A percentile compares a stretch with the other conserved stretches of the same genome.
These are phyloP conservation scores for Pandemis corylana DNA, from an alignment of 2,888 invertebrate genomes.

Conservation along the genomic window DNA sequence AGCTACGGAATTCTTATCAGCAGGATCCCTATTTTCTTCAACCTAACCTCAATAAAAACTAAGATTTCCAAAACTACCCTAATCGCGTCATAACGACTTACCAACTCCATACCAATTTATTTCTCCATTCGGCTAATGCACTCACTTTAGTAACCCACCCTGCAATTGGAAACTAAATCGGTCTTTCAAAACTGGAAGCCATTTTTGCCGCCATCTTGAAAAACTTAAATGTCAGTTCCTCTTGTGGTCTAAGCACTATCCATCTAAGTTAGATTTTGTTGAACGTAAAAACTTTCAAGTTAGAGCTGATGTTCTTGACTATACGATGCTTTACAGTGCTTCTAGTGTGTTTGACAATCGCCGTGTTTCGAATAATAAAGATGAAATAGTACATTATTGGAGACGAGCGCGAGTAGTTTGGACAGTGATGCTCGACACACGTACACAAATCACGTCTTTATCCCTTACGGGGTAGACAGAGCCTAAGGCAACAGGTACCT, in stretches of 20 bases:
- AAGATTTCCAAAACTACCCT: not conserved
- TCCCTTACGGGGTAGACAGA: no score
- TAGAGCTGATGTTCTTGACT: slow-evolving; percentile 31
- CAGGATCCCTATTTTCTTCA: not conserved
- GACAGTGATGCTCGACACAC: no score
- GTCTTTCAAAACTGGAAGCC: slow-evolving; percentile 34
- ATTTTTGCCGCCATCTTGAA: slow-evolving; percentile 30
- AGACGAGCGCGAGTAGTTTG: no score
- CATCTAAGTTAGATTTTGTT: slow-evolving; percentile 46
- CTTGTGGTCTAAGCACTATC: slow-evolving; percentile 35
- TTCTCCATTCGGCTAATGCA: slow-evolving; percentile 32
- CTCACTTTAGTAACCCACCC: slow-evolving; percentile 15
- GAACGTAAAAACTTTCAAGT: slow-evolving; percentile 53
- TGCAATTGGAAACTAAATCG: slow-evolving; percentile 36
- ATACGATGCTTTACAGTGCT: no score
- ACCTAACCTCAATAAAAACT: not conserved
- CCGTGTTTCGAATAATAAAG: no score
- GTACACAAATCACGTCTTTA: no score
- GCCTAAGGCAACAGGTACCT: no score
- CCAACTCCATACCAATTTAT: slow-evolving; percentile 31
- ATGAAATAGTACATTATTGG: no score
- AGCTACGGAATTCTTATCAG: not conserved
- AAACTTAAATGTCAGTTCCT: slow-evolving; percentile 30
- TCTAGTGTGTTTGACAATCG: no score
- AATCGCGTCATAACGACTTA: slow-evolving; percentile 24